Percentiles rank a stretch among this genome's conserved stretches.
Conservation (phyloP, 2,888 invertebrate species). For the Tyria jacobaeae region DNA sequence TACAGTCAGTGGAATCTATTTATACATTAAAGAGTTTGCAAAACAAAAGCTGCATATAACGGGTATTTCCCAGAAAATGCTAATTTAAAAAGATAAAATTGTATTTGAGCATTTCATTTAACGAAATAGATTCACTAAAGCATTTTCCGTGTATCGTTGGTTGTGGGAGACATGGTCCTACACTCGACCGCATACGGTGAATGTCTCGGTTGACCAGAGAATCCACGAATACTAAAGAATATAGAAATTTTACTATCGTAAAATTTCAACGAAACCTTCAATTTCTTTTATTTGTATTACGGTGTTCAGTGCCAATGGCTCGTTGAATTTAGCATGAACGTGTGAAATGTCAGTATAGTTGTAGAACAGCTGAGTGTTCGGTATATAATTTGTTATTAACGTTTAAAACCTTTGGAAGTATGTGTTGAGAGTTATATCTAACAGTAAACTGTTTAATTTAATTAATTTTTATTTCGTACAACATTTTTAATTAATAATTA, state of each 20-base stretch:
- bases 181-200: slow-evolving; percentile 38
- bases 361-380: background rate
- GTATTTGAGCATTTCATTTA: slow-evolving; percentile 50
- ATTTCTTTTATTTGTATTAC: slow-evolving; percentile 7
- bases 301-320: slow-evolving; percentile 3
- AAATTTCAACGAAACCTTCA: background rate
- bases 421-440: background rate
- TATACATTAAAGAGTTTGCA: background rate
- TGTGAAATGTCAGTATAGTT: slow-evolving; percentile 2
- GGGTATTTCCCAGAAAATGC: slow-evolving; percentile 31
- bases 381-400: background rate
- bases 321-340: background rate
- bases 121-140: slow-evolving; percentile 78
- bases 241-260: slow-evolving; percentile 13
- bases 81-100: slow-evolving; percentile 58
- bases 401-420: background rate
- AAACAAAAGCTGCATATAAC: slow-evolving; percentile 22
- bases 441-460: background rate
- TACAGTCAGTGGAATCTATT: background rate
- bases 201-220: slow-evolving; percentile 43
- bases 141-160: slow-evolving; percentile 77
- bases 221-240: slow-evolving; percentile 25
- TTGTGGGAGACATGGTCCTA: slow-evolving; percentile 48
- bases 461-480: background rate
- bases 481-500: background rate